Percentiles rank a stretch among this genome's conserved stretches.
Evolutionary conservation across 2,113 vertebrate genomes (phyloP).

Genomic region (Lagopus leucura): DNA sequence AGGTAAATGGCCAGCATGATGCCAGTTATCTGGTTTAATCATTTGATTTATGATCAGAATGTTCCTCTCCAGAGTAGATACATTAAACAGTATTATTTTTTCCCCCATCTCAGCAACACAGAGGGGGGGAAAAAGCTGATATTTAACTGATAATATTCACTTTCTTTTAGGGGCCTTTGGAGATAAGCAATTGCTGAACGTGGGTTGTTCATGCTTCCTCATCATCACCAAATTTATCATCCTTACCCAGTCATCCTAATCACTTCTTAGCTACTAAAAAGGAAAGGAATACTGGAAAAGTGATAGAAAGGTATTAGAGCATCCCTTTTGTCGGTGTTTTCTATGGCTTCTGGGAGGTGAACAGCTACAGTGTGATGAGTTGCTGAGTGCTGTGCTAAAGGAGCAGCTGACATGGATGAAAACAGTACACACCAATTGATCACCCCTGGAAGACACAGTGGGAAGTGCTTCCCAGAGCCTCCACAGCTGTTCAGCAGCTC

Average conservation of each 20-base stretch:
- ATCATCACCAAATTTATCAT: neutral
- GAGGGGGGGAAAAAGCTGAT: neutral
- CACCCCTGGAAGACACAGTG: rapidly evolving
- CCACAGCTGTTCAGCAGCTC: neutral
- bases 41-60: neutral
- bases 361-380: neutral
- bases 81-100: neutral
- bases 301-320: rapidly evolving
- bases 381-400: neutral
- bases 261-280: neutral
- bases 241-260: neutral
- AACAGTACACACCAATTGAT: rapidly evolving
- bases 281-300: neutral
- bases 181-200: neutral
- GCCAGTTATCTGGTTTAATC: conserved; percentile 1
- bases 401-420: neutral
- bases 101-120: neutral
- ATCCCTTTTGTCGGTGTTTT: neutral
- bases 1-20: neutral
- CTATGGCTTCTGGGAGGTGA: neutral
- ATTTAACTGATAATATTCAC: neutral
- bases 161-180: neutral
- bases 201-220: neutral
- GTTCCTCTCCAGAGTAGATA: neutral
- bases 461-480: neutral